A percentile compares a stretch with the other conserved stretches of the same genome.
Conservation (phyloP, 2,888 invertebrate species). For the Antheraea assamensis region DNA sequence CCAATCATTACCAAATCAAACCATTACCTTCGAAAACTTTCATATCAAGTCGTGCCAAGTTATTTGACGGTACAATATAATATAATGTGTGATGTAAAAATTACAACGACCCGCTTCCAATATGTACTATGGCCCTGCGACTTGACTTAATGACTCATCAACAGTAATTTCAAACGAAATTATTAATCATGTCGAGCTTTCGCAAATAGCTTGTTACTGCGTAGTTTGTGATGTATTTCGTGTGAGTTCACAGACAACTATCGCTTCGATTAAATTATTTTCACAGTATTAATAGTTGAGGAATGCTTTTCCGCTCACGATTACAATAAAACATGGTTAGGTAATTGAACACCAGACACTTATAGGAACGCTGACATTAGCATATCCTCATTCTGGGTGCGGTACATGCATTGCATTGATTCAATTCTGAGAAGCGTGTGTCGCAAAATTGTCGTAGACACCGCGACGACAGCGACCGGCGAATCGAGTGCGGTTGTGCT, state of each 20-base stretch:
- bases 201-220: conserved; percentile 29
- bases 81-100: conserved; percentile 12
- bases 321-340: conserved; percentile 32
- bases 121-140: conserved; percentile 18
- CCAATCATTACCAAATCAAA: conserved; percentile 17
- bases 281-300: conserved; percentile 18
- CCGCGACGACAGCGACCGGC: conserved; percentile 42
- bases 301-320: conserved; percentile 24
- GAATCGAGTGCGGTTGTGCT: conserved; percentile 26
- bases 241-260: conserved; percentile 27
- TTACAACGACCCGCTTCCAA: conserved; percentile 21
- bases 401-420: conserved; percentile 54
- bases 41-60: conserved; percentile 3
- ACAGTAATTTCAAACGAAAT: conserved; percentile 26
- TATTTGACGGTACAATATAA: background rate
- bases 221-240: conserved; percentile 21
- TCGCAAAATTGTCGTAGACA: conserved; percentile 59
- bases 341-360: conserved; percentile 63
- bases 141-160: conserved; percentile 27
- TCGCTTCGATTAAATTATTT: conserved; percentile 24
- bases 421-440: conserved; percentile 60
- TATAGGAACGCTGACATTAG: conserved; percentile 64
- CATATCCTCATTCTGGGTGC: conserved; percentile 63
- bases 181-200: conserved; percentile 33
- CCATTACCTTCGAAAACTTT: conserved; percentile 18